Evolutionary conservation across 2,888 invertebrate species (phyloP).

Genomic region (Drosophila prolongata): DNA sequence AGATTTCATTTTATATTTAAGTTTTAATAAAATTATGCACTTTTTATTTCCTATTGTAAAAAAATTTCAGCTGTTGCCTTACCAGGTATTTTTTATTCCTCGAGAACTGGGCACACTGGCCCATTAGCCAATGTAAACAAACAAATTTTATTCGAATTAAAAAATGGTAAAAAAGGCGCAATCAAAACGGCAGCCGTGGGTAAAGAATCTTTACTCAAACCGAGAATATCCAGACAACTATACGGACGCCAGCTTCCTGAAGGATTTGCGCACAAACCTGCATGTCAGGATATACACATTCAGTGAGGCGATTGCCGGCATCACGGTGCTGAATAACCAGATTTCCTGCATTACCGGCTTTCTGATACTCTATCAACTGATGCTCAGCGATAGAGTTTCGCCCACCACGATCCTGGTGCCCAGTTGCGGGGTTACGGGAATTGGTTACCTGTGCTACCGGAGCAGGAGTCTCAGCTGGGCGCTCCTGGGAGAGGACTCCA

Average conservation of each 20-base stretch:
- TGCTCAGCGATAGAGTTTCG: constrained; percentile 89
- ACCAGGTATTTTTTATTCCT: too few relatives aligned
- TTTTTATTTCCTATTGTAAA: background rate
- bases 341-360: constrained; percentile 91
- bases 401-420: constrained; percentile 88
- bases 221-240: constrained; percentile 96
- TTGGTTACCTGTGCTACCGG: constrained; percentile 88
- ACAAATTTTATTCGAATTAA: background rate
- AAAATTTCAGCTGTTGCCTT: too few relatives aligned
- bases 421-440: constrained; percentile 86
- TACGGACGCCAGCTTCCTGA: constrained; percentile 93
- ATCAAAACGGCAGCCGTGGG: constrained; percentile 86
- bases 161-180: constrained; percentile 49
- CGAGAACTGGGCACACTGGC: background rate
- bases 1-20: too few relatives aligned
- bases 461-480: constrained; percentile 62
- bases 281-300: constrained; percentile 88
- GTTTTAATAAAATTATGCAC: too few relatives aligned
- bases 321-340: constrained; percentile 92
- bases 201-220: constrained; percentile 95
- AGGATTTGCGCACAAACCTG: constrained; percentile 93
- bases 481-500: constrained; percentile 87
- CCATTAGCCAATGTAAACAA: constrained; percentile 12
- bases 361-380: constrained; percentile 89
- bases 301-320: constrained; percentile 89